A percentile compares a stretch with the other conserved stretches of the same genome.
phyloP scores from a whole-genome alignment of 1,140 invertebrate genomes.

The Orchesella cincta region DNA sequence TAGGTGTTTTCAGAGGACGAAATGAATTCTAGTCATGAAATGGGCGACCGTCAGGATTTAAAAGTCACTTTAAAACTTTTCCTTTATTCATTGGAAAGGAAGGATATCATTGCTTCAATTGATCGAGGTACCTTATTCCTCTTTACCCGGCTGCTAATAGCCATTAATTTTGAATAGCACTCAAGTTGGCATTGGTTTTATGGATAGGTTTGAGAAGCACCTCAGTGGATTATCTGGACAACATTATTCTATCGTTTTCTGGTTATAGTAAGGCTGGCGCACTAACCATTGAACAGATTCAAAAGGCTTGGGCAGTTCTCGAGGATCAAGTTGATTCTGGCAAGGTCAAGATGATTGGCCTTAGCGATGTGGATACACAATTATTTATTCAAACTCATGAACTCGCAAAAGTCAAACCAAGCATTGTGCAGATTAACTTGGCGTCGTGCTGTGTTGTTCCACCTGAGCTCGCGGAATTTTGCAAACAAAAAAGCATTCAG shows the following conservation, averaged over 20 bases:
- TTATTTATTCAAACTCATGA: conserved; percentile 75
- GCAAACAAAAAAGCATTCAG: conserved; percentile 86
- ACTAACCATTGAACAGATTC: conserved; percentile 63
- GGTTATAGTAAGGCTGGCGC: conserved; percentile 59
- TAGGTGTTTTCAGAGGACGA: conserved; percentile 52
- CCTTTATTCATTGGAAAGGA: conserved; percentile 57
- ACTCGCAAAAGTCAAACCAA: conserved; percentile 78
- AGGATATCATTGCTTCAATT: conserved; percentile 58
- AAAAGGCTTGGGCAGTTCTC: conserved; percentile 71
- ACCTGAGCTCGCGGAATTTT: conserved; percentile 82
- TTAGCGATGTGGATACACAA: conserved; percentile 83
- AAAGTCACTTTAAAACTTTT: conserved; percentile 66
- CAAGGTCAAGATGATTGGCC: conserved; percentile 73
- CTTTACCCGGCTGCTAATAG: not conserved
- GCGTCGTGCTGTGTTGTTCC: conserved; percentile 95
- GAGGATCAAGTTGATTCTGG: conserved; percentile 69
- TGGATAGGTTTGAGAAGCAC: conserved; percentile 38
- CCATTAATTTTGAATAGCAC: not conserved
- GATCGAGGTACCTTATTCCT: conserved; percentile 56
- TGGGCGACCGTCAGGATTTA: conserved; percentile 59
- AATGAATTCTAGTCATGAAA: conserved; percentile 35
- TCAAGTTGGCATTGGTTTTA: not conserved
- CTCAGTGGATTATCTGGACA: conserved; percentile 64
- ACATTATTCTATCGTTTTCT: conserved; percentile 72
- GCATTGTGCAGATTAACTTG: conserved; percentile 92